Evolutionary conservation across 2,797 vertebrate species (phyloP).

Genomic region (Gymnothorax reevesii): DNA sequence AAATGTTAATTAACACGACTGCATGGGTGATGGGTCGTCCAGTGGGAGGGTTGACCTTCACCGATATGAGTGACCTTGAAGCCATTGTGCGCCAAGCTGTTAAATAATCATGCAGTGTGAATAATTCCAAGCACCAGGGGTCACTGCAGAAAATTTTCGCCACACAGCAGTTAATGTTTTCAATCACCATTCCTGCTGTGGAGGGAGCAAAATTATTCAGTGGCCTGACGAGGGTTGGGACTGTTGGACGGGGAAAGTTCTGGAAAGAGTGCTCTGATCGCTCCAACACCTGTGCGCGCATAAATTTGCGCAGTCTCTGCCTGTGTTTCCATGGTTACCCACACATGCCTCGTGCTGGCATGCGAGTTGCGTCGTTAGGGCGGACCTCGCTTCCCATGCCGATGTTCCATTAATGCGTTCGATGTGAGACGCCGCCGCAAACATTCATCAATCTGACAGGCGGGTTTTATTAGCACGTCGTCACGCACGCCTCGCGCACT

Average conservation of each 20-base stretch:
- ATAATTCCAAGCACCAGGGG: not conserved
- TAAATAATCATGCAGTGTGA: not conserved
- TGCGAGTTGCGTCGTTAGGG: not conserved
- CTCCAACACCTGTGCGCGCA: not conserved
- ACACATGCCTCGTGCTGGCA: not conserved
- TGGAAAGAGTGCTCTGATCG: not conserved
- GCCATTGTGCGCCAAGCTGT: not conserved
- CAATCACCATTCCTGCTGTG: not conserved
- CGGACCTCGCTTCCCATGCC: not conserved
- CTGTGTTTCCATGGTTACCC: not conserved
- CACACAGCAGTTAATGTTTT: not conserved
- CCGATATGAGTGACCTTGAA: not conserved
- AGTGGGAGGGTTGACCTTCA: not conserved
- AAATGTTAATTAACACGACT: not conserved
- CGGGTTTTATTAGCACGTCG: not conserved
- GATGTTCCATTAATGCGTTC: not conserved
- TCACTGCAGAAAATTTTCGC: not conserved
- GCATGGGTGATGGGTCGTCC: not conserved
- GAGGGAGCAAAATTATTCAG: not conserved
- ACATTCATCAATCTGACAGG: not conserved
- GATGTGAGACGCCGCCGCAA: not conserved
- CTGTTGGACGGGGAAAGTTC: not conserved
- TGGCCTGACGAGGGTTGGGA: not conserved
- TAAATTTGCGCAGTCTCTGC: not conserved
- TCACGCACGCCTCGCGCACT: not conserved